Conservation (phyloP, 2,113 vertebrate species). For the Lampris incognitus region DNA sequence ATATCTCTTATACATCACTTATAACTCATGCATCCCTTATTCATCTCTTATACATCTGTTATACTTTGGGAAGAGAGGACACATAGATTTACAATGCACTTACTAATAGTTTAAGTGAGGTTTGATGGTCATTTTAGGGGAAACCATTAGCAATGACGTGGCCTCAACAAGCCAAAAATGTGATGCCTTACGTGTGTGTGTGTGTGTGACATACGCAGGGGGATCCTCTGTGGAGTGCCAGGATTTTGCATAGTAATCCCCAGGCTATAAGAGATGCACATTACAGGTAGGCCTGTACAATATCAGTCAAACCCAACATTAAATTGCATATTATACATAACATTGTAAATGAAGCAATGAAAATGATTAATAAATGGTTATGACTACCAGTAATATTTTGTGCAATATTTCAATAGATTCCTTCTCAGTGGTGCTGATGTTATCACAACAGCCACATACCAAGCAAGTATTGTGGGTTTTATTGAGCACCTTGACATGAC, state of each 20-base stretch:
- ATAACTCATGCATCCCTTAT: no score
- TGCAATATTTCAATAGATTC: conserved; percentile 68
- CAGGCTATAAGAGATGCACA: conserved; percentile 81
- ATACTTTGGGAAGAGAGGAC: no score
- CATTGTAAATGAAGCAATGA: neutral
- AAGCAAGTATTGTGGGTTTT: conserved; percentile 85
- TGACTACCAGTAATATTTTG: neutral
- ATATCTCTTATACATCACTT: no score
- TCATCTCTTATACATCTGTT: no score
- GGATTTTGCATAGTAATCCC: conserved; percentile 82
- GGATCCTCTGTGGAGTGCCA: conserved; percentile 86
- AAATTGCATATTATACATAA: neutral
- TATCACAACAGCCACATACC: conserved; percentile 84
- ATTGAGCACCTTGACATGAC: conserved; percentile 71
- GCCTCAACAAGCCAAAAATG: no score
- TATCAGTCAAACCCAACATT: neutral
- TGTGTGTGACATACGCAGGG: conserved; percentile 65
- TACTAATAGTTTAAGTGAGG: no score
- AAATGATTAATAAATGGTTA: neutral
- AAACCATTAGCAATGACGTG: no score
- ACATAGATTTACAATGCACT: no score
- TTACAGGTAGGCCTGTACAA: conserved; percentile 71
- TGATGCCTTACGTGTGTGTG: neutral
- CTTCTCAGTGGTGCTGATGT: conserved; percentile 83
- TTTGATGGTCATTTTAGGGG: no score